phyloP scores from a whole-genome alignment of 1,140 invertebrate genomes.

The Lordiphosa stackelbergi region DNA sequence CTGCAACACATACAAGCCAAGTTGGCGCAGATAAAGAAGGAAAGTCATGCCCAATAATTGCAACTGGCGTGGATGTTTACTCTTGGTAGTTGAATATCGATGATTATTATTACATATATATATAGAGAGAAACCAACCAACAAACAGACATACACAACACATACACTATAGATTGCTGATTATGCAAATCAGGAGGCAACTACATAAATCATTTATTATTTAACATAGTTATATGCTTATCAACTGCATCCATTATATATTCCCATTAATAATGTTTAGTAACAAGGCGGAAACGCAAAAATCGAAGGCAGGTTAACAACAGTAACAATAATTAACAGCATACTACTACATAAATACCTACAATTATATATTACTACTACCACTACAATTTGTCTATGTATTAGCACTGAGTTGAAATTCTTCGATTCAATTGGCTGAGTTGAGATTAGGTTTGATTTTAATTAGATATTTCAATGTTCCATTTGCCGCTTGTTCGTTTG shows the following conservation, averaged over 20 bases:
- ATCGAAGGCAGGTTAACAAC: slow-evolving; percentile 59
- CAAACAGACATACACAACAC: slow-evolving; percentile 6
- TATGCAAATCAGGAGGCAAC: slow-evolving; percentile 16
- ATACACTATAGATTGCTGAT: slow-evolving; percentile 10
- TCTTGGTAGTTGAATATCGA: slow-evolving; percentile 29
- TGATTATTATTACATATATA: slow-evolving; percentile 8
- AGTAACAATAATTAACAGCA: slow-evolving; percentile 65
- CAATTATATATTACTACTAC: slow-evolving; percentile 33
- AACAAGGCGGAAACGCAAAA: slow-evolving; percentile 41
- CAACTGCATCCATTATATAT: slow-evolving; percentile 48
- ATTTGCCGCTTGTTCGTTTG: slow-evolving; percentile 41
- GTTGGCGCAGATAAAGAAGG: slow-evolving; percentile 72
- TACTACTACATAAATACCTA: slow-evolving; percentile 47
- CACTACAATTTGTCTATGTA: slow-evolving; percentile 38
- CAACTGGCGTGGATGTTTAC: slow-evolving; percentile 20
- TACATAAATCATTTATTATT: slow-evolving; percentile 60
- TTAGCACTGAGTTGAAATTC: slow-evolving; percentile 63
- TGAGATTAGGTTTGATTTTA: slow-evolving; percentile 38
- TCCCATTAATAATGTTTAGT: slow-evolving; percentile 45
- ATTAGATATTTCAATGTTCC: slow-evolving; percentile 31
- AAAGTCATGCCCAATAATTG: slow-evolving; percentile 63
- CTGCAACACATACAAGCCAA: slow-evolving; percentile 74
- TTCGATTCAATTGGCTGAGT: slow-evolving; percentile 42
- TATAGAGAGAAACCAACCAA: slow-evolving; percentile 12
- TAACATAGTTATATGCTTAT: slow-evolving; percentile 58